Evolutionary conservation across 2,888 invertebrate species (phyloP).

Genomic region (Ochropleura leucogaster): DNA sequence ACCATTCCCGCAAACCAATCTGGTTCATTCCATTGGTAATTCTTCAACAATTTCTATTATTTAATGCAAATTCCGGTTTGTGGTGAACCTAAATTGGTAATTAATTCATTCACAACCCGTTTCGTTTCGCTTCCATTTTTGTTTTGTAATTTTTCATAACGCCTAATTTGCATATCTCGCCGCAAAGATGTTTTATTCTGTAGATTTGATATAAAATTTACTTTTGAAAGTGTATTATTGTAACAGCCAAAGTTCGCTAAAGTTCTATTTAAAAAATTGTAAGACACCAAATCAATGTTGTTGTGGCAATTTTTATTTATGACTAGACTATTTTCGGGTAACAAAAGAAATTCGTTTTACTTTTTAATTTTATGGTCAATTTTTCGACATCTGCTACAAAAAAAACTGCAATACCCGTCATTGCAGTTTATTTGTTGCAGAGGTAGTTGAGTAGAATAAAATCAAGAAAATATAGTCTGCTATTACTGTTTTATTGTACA

Average conservation of each 20-base stretch:
- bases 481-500: neutral
- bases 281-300: neutral
- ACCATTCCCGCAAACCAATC: slow-evolving; percentile 19
- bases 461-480: too few species aligned
- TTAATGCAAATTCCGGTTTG: slow-evolving; percentile 67
- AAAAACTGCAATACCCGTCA: too few species aligned
- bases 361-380: too few species aligned
- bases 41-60: slow-evolving; percentile 66
- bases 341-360: neutral
- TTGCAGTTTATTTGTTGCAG: too few species aligned
- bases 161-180: slow-evolving; percentile 67
- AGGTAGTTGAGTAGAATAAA: too few species aligned
- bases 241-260: slow-evolving; percentile 3
- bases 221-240: slow-evolving; percentile 23
- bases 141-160: slow-evolving; percentile 69
- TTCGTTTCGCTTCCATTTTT: slow-evolving; percentile 66
- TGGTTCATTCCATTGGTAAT: slow-evolving; percentile 26
- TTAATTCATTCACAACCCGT: slow-evolving; percentile 73
- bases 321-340: neutral
- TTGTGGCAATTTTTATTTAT: neutral
- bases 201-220: slow-evolving; percentile 22
- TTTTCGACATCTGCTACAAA: too few species aligned
- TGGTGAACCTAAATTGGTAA: slow-evolving; percentile 73
- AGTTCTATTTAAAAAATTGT: neutral
- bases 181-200: slow-evolving; percentile 40